phyloP scores from a whole-genome alignment of 2,113 vertebrate genomes.

The Amblyopsis rosae region DNA sequence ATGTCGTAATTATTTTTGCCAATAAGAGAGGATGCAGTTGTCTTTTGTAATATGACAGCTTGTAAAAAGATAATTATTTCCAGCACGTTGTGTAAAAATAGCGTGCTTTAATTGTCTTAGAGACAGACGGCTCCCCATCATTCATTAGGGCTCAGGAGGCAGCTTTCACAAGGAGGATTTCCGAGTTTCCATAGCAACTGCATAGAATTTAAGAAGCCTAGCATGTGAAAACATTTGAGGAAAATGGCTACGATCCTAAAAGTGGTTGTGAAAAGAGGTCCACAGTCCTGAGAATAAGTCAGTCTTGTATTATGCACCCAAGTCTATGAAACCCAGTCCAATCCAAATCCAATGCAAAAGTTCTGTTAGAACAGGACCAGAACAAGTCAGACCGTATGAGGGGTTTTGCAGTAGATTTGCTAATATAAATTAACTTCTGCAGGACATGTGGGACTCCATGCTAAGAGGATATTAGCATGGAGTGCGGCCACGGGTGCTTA shows the following conservation, averaged over 20 bases:
- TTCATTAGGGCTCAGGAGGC: slow-evolving; percentile 53
- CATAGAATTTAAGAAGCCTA: slow-evolving; percentile 48
- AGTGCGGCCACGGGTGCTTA: slow-evolving; percentile 5
- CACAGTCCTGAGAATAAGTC: neutral
- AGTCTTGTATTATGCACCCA: neutral
- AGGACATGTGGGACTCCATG: neutral
- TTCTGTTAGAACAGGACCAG: neutral
- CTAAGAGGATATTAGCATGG: neutral
- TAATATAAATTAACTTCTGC: neutral
- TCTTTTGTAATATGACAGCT: slow-evolving; percentile 12
- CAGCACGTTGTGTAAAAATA: slow-evolving; percentile 34
- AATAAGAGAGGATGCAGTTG: slow-evolving; percentile 24
- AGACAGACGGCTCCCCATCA: slow-evolving; percentile 52
- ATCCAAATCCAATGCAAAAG: no score
- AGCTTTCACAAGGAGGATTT: slow-evolving; percentile 46
- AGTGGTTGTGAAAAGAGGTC: neutral
- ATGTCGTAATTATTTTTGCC: slow-evolving; percentile 20
- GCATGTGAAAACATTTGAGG: slow-evolving; percentile 37
- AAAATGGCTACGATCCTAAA: slow-evolving; percentile 11
- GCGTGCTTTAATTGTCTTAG: slow-evolving; percentile 44
- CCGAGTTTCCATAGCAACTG: slow-evolving; percentile 72
- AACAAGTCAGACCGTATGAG: neutral
- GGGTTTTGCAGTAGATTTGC: neutral
- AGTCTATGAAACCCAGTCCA: neutral
- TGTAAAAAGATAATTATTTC: slow-evolving; percentile 46